These are phyloP conservation scores for Tamandua tetradactyla DNA, from an alignment of 2,797 vertebrate genomes.

Conservation along the genomic window DNA sequence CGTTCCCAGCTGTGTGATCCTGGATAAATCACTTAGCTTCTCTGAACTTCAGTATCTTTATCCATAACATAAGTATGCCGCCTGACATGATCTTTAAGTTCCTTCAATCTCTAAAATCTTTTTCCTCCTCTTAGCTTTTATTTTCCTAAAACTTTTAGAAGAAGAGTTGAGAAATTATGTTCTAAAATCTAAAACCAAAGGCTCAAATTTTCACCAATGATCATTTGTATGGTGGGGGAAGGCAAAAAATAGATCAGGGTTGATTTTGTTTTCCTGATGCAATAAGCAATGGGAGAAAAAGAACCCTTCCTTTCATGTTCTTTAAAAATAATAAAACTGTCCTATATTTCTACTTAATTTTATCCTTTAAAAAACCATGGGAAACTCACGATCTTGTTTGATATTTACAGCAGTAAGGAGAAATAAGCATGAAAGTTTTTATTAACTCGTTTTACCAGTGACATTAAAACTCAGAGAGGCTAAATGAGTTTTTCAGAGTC, in stretches of 20 bases:
- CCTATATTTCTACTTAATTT: not conserved
- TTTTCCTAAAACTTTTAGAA: not conserved
- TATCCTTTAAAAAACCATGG: not conserved
- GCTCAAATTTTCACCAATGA: not conserved
- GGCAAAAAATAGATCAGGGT: not conserved
- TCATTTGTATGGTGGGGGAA: not conserved
- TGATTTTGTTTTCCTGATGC: not conserved
- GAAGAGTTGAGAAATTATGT: not conserved
- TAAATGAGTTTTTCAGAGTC: not conserved
- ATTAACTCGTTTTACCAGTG: not conserved
- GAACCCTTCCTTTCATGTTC: not conserved
- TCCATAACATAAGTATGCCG: not conserved
- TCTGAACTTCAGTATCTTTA: not conserved
- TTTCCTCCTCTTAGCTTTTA: not conserved
- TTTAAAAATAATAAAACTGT: not conserved
- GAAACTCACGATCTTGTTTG: not conserved
- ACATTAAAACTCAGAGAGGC: not conserved
- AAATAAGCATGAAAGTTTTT: not conserved
- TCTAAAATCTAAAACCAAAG: constrained; percentile 22
- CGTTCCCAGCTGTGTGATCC: not conserved
- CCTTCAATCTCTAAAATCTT: not conserved
- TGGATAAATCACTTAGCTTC: not conserved
- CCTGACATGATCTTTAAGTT: not conserved
- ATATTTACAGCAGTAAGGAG: not conserved
- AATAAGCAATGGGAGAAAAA: not conserved